Evolutionary conservation across 2,797 vertebrate species (phyloP), one percentile per base, ranked within the genome.

Genomic region (Pagetopsis macropterus): DNA sequence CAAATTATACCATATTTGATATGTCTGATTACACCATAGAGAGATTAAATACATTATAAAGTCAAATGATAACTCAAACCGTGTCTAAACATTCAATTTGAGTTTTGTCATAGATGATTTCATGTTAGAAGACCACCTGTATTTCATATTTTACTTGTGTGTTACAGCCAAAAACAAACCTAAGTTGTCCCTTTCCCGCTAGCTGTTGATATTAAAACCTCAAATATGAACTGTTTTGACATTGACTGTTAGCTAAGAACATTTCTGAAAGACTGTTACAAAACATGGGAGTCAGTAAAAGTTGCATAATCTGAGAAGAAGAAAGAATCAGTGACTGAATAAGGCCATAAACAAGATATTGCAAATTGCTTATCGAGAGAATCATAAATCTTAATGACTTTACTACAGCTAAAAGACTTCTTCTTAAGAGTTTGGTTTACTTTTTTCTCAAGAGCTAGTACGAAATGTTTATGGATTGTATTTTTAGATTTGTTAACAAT

Each of bases 261-360:
- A 50, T 64, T 57, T 57, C 43, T 43, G 3, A 27, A 61, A 37
- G 31, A 21, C 45, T 21, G 43, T 16, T 21, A 62, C 17, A 48
- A 65, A 37, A 21, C 23, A 8, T 7, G 15, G 14, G 48, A 16
- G 40, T 37, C 54, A 43, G 49, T 75, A 17, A 5, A 11, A 63
- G 41, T 8, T 50, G 10, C 14, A 57, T 7, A 45, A 19, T 44
- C 44, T 64, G 12, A 49, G 37, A 17, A 17, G 59, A 50, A 65
- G 16, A 76, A 5, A 8, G 12, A 55, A 9, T 16, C 40, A 2
- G 56, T 37, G 79, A 78, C 56, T 66, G 40, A 82, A 69, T 56
- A 17, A 56, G 59, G 45, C 65, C 65, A 78, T 70, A 17, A 77
- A 70, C 56, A 66, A 9, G 2, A 52, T 9, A 2, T 50, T 33